phyloP scores from a whole-genome alignment of 1,140 invertebrate species.

The Probaryconus sp. region DNA sequence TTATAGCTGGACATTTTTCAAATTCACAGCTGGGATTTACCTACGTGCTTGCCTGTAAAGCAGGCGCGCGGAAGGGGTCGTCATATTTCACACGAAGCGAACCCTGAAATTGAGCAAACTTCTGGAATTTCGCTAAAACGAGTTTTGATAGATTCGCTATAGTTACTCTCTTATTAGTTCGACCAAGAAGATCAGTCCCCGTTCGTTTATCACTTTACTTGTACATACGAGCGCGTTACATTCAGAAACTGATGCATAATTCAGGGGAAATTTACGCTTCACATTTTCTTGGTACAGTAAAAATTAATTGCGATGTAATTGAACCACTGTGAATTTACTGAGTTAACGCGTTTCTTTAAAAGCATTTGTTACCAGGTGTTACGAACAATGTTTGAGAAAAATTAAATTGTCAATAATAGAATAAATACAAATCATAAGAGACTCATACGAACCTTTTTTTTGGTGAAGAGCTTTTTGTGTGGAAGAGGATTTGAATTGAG shows the following conservation, averaged over 20 bases:
- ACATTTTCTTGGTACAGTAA: constrained; percentile 9
- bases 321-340: no score
- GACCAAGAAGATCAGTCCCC: constrained; percentile 34
- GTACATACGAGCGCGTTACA: constrained; percentile 21
- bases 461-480: no score
- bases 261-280: constrained; percentile 29
- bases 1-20: constrained; percentile 69
- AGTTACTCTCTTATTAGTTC: constrained; percentile 52
- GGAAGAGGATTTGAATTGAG: no score
- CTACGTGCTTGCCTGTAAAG: constrained; percentile 54
- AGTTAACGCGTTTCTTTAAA: no score
- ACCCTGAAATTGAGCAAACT: constrained; percentile 62
- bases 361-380: background rate
- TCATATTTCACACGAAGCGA: constrained; percentile 60
- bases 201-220: constrained; percentile 43
- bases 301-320: constrained; percentile 4
- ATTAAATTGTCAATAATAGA: no score
- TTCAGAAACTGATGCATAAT: constrained; percentile 31
- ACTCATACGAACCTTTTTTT: no score
- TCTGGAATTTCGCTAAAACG: constrained; percentile 58
- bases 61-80: constrained; percentile 16
- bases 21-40: constrained; percentile 69
- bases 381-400: constrained; percentile 2
- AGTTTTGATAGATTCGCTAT: constrained; percentile 58
- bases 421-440: no score